A percentile compares a stretch with the other conserved stretches of the same genome.
phyloP scores from a whole-genome alignment of 2,888 invertebrate species.

The Empis stercorea region DNA sequence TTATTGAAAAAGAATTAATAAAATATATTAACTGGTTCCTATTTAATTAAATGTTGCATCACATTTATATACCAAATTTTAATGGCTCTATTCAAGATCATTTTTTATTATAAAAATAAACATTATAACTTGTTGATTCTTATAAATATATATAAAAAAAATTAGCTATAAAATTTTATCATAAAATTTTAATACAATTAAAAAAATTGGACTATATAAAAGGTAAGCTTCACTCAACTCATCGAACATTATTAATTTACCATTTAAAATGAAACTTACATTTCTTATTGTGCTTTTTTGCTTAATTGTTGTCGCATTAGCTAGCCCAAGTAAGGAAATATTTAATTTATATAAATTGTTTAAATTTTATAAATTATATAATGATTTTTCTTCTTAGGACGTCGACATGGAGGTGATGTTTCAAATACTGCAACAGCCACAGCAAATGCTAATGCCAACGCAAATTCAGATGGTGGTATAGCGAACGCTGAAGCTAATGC shows the following conservation, averaged over 20 bases:
- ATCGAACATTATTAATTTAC: not conserved
- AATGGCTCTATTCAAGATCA: no score
- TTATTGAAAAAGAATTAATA: no score
- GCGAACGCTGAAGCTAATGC: not conserved
- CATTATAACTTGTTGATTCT: no score
- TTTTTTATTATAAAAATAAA: no score
- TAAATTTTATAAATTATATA: not conserved
- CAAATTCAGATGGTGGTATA: not conserved
- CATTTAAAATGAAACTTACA: not conserved
- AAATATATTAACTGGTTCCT: no score
- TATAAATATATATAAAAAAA: no score
- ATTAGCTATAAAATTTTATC: no score
- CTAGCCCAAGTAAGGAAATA: not conserved
- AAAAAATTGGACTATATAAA: no score
- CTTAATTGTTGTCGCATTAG: not conserved
- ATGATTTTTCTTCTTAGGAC: not conserved
- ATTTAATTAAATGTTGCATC: no score
- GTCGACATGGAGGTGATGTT: not conserved
- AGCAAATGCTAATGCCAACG: not conserved
- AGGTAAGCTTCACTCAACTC: no score
- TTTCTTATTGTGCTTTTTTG: not conserved
- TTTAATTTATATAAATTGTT: not conserved
- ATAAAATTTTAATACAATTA: no score
- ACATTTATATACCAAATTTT: no score
- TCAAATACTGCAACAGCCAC: not conserved